Evolutionary conservation across 2,888 invertebrate genomes (phyloP), one percentile per base, ranked within the genome.

Genomic region (Lochmaea capreae): DNA sequence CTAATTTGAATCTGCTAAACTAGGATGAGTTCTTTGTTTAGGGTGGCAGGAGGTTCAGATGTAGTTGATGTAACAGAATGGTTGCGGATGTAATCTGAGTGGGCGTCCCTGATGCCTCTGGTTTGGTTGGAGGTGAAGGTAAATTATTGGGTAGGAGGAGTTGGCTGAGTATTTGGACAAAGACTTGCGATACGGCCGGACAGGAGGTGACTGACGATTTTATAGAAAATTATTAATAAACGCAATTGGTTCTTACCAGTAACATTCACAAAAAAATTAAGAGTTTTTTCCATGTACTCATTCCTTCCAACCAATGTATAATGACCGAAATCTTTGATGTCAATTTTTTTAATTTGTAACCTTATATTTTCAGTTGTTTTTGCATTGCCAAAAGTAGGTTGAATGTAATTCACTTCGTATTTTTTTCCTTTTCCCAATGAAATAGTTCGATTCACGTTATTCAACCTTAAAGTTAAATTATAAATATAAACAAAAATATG

Each of bases 231-330:
- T 39, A 12, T 3, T 14, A 22, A 22, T 22, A 22, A 22, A 22
- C 1, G 1, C 22, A 22, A 22, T 22, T 22, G 22, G 18, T 33
- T 65, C 65, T 65, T 73, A 90, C 91, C 89, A 82, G 84, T 83
- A 22, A 92, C 90, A 39, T 88, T 87, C 2, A 92, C 84, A 57
- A 88, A 88, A 63, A 91, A 88, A 63, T 87, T 85, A 3, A 90
- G 77, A 1, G 81, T 82, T 76, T 89, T 86, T 0, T 84, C 83
- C 58, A 85, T 84, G 22, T 87, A 81, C 6, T 84, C 85, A 80
- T 91, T 92, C 8, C 83, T 83, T 0, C 90, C 92, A 46, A 86
- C 85, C 3, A 93, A 84, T 0, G 86, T 84, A 82, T 93, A 93
- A 16, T 83, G 83, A 14, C 93, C 93, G 74, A 88, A 89, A 82